phyloP scores from a whole-genome alignment of 2,888 invertebrate species.

The Eupithecia centaureata region DNA sequence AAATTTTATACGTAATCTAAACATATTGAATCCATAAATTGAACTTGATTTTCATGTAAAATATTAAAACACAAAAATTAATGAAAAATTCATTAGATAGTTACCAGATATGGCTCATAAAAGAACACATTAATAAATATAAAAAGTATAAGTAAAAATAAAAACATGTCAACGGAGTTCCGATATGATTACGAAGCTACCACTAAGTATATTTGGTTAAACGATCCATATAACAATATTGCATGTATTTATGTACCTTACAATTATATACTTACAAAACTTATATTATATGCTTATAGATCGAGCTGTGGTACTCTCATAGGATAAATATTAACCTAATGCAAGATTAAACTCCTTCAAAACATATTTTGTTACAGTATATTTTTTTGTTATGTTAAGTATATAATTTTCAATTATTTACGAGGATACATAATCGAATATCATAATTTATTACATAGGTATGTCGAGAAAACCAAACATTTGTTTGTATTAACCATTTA shows the following conservation, averaged over 20 bases:
- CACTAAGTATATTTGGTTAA: constrained; percentile 58
- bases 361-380: constrained; percentile 14
- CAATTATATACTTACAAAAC: constrained; percentile 65
- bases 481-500: too few relatives aligned
- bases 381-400: neutral
- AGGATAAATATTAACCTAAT: constrained; percentile 30
- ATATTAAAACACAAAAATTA: neutral
- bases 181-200: constrained; percentile 20
- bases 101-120: neutral
- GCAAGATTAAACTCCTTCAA: constrained; percentile 12
- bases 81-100: neutral
- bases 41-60: neutral
- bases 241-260: constrained; percentile 55
- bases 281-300: constrained; percentile 56
- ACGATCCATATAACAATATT: constrained; percentile 44
- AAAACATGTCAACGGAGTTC: constrained; percentile 4
- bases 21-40: neutral
- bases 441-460: neutral
- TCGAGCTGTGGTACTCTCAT: constrained; percentile 56
- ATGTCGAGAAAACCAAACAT: too few relatives aligned
- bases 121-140: neutral
- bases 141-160: neutral
- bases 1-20: neutral
- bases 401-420: too few relatives aligned
- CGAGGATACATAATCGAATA: too few relatives aligned